These are phyloP conservation scores for Elachura formosa DNA, from an alignment of 2,113 vertebrate species.

Conservation along the genomic window DNA sequence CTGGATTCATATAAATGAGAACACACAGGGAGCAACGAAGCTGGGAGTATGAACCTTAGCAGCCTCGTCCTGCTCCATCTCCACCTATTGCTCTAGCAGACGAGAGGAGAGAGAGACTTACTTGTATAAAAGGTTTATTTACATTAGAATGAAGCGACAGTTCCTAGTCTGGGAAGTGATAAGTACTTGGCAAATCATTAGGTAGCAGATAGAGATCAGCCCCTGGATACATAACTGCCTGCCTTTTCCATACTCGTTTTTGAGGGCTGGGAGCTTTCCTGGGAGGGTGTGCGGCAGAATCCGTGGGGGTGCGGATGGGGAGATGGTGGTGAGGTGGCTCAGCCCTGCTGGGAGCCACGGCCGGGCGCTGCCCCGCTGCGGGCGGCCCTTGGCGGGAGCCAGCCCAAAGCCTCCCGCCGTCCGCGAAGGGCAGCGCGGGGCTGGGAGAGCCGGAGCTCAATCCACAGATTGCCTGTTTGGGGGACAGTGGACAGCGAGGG, in stretches of 20 bases:
- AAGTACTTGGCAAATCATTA: conserved; percentile 53
- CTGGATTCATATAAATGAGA: neutral
- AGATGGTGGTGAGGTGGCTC: too few relatives aligned
- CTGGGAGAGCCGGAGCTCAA: neutral
- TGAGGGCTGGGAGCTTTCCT: neutral
- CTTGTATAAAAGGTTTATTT: conserved; percentile 46
- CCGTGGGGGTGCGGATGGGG: neutral
- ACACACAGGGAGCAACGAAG: neutral
- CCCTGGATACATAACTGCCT: neutral
- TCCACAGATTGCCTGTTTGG: too few relatives aligned
- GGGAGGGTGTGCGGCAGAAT: neutral
- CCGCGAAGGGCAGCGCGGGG: neutral
- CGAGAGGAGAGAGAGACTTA: neutral
- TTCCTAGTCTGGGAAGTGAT: conserved; percentile 32
- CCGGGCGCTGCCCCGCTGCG: neutral
- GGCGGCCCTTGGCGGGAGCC: neutral
- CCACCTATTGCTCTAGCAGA: neutral
- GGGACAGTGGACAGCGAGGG: neutral
- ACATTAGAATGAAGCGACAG: conserved; percentile 46
- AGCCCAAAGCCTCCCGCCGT: neutral
- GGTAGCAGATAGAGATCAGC: conserved; percentile 36
- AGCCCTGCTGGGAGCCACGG: neutral
- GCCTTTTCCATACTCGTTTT: neutral
- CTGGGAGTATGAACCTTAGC: neutral
- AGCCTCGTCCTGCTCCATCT: neutral